These are phyloP conservation scores for Fregata magnificens DNA, from an alignment of 2,113 vertebrate genomes.

Conservation along the genomic window DNA sequence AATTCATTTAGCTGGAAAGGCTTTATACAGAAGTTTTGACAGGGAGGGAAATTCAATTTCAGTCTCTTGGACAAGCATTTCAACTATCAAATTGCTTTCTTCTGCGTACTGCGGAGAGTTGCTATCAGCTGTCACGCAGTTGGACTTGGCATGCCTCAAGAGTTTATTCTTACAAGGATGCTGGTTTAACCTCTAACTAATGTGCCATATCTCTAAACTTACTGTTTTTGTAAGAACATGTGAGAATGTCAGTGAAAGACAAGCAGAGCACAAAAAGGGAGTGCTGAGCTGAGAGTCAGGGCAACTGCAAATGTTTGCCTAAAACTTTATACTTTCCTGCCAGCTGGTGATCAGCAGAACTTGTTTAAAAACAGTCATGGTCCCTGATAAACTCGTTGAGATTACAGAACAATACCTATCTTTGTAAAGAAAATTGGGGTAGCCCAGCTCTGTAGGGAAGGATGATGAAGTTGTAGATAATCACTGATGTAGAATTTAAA, in stretches of 20 bases:
- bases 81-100: background rate
- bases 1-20: background rate
- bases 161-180: background rate
- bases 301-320: background rate
- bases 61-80: background rate
- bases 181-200: background rate
- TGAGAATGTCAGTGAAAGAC: background rate
- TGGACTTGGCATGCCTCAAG: background rate
- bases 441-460: background rate
- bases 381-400: background rate
- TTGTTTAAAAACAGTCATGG: background rate
- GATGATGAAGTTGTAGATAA: background rate
- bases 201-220: background rate
- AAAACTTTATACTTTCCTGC: background rate
- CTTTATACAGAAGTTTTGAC: background rate
- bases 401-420: background rate
- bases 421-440: background rate
- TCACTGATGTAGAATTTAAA: background rate
- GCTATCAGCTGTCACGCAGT: background rate
- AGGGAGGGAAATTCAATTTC: background rate
- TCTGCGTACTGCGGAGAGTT: background rate
- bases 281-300: background rate
- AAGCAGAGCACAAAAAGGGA: background rate
- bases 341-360: background rate
- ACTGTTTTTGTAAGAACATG: background rate